Evolutionary conservation across 2,797 vertebrate genomes (phyloP).

Genomic region (Hemibagrus guttatus): DNA sequence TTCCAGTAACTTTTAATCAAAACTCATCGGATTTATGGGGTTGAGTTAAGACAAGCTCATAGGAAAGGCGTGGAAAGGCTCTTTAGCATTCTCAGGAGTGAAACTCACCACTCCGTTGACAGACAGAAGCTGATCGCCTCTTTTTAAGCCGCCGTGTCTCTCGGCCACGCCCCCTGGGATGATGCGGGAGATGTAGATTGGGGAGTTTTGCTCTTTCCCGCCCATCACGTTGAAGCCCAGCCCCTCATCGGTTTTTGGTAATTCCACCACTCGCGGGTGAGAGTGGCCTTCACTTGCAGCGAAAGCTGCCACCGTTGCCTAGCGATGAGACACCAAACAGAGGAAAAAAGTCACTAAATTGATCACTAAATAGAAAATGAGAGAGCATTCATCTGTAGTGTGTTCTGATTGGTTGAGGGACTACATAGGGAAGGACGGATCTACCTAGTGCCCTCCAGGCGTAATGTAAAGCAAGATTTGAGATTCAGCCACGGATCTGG

Average conservation of each 20-base stretch:
- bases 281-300: slow-evolving; percentile 98
- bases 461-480: neutral
- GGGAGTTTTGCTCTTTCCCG: slow-evolving; percentile 98
- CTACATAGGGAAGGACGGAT: neutral
- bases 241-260: slow-evolving; percentile 97
- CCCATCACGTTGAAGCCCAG: slow-evolving; percentile 99
- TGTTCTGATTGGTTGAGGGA: neutral
- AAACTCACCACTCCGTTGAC: slow-evolving; percentile 95
- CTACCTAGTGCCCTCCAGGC: neutral
- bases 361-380: neutral
- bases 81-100: no score
- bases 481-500: neutral
- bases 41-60: neutral
- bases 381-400: neutral
- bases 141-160: slow-evolving; percentile 93
- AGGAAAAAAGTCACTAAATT: neutral
- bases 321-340: slow-evolving; percentile 10
- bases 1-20: neutral
- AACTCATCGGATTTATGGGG: neutral
- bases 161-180: slow-evolving; percentile 97
- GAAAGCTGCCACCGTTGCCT: slow-evolving; percentile 98
- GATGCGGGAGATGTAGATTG: slow-evolving; percentile 98
- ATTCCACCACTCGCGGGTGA: slow-evolving; percentile 93
- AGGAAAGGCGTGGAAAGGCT: neutral
- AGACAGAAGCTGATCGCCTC: slow-evolving; percentile 95